Conservation (phyloP, 1,140 invertebrate genomes). For the Ericerus pela region DNA sequence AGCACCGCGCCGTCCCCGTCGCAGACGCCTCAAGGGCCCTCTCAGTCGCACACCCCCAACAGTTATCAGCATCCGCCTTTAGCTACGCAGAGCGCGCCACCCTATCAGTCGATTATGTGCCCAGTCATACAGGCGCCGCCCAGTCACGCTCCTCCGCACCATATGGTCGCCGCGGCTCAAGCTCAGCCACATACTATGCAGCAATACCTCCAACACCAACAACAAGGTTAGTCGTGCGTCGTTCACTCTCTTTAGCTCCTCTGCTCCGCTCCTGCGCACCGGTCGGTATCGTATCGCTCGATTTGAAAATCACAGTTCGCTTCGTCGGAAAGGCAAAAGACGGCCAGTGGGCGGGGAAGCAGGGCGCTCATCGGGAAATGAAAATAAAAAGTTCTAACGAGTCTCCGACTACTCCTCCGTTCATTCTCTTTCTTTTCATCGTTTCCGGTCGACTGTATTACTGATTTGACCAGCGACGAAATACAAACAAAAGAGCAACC, state of each 20-base stretch:
- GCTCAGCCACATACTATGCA: background rate
- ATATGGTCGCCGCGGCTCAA: background rate
- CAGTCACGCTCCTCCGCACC: slow-evolving; percentile 21
- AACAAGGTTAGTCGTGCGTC: background rate
- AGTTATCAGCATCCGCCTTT: slow-evolving; percentile 36
- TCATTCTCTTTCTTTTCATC: background rate
- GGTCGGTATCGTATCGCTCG: background rate
- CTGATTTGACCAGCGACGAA: no score
- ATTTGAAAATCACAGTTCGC: no score
- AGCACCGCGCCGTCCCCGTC: slow-evolving; percentile 35
- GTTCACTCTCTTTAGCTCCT: background rate
- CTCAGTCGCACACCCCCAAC: slow-evolving; percentile 33
- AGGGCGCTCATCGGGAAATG: background rate
- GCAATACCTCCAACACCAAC: background rate
- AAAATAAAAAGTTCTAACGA: background rate
- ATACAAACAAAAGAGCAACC: no score
- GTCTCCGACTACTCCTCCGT: background rate
- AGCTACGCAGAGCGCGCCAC: slow-evolving; percentile 14
- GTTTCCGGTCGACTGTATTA: no score
- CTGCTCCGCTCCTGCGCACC: background rate
- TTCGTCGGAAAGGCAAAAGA: no score
- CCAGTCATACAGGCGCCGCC: slow-evolving; percentile 39
- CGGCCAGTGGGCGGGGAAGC: no score
- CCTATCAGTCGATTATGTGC: slow-evolving; percentile 35
- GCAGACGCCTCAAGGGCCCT: slow-evolving; percentile 21